These are phyloP conservation scores for Ptycholaimellus sp. DNA, from an alignment of 2,888 invertebrate genomes.

Conservation along the genomic window DNA sequence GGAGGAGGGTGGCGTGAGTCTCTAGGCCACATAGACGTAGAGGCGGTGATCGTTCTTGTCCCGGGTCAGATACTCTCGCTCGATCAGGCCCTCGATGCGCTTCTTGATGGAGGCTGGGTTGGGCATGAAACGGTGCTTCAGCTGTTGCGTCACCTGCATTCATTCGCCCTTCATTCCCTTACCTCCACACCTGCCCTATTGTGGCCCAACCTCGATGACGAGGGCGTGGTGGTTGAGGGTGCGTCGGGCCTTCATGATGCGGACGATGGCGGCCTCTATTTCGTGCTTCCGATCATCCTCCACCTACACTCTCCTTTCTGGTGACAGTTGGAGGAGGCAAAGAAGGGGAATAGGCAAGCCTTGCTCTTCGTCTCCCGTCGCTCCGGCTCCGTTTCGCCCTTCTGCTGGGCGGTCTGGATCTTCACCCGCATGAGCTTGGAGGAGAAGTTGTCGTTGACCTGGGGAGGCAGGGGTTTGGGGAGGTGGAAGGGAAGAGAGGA, in stretches of 20 bases:
- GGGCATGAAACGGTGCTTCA: constrained; percentile 84
- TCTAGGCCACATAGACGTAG: constrained; percentile 17
- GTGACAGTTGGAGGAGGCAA: too few relatives aligned
- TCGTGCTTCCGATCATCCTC: constrained; percentile 98
- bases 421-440: constrained; percentile 71
- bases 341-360: too few relatives aligned
- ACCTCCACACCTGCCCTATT: too few relatives aligned
- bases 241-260: constrained; percentile 96
- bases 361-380: constrained; percentile 80
- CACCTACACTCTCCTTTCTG: too few relatives aligned
- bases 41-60: constrained; percentile 61
- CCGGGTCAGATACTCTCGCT: constrained; percentile 89
- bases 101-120: constrained; percentile 95
- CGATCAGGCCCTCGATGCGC: constrained; percentile 94
- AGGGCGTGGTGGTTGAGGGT: constrained; percentile 62
- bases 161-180: background rate
- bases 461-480: too few relatives aligned
- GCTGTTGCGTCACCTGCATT: constrained; percentile 55
- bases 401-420: constrained; percentile 47
- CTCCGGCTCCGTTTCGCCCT: constrained; percentile 96
- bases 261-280: constrained; percentile 93
- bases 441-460: constrained; percentile 83
- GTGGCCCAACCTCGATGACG: constrained; percentile 50
- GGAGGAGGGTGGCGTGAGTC: too few relatives aligned
- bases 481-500: too few relatives aligned